Evolutionary conservation across 2,113 vertebrate genomes (phyloP), one percentile per base, ranked within the genome.

Genomic region (Ceratotherium simum): DNA sequence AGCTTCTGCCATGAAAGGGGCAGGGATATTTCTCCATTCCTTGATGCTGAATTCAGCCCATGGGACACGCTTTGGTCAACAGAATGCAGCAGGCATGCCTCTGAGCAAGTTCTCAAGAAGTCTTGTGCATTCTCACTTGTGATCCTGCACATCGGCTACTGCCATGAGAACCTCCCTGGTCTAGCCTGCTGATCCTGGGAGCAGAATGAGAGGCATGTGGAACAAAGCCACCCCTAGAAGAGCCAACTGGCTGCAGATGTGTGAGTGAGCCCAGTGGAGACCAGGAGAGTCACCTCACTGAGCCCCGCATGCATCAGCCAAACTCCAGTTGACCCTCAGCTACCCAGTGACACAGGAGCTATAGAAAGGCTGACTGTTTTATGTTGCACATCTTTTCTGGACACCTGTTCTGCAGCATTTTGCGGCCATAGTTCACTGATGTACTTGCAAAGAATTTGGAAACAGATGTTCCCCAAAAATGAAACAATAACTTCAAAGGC

Each of bases 311-410:
- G 36, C 8, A 29, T 12, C 14, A 21, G 11, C 29, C 33, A 8
- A 14, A 12, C 29, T n/a, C 51, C 42, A 39, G 8, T 1, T 1
- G 4, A 17, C 62, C 5, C 31, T 23, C 62, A n/a, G 67, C 31
- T 65, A 18, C 20, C 25, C 6, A 3, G 12, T 5, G n/a, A 25
- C 62, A 8, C 1, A 27, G 0, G 3, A n/a, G 39, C 48, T 1
- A 8, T 0, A 16, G 25, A n/a, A 20, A n/a, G 1, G 1, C 20
- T 5, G 13, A 54, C 3, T 46, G 10, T 3, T 48, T 18, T 4
- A 8, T 1, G 3, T 20, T 33, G 20, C 39, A 6, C 12, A 0
- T 25, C 14, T 48, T 51, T 36, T 48, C 20, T 6, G 9, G 31
- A 21, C 3, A 6, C 33, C 10, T 5, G 0, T 4, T 33, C 8